These are phyloP conservation scores for Dicrostonyx torquatus DNA, from an alignment of 2,797 vertebrate species.

Conservation along the genomic window DNA sequence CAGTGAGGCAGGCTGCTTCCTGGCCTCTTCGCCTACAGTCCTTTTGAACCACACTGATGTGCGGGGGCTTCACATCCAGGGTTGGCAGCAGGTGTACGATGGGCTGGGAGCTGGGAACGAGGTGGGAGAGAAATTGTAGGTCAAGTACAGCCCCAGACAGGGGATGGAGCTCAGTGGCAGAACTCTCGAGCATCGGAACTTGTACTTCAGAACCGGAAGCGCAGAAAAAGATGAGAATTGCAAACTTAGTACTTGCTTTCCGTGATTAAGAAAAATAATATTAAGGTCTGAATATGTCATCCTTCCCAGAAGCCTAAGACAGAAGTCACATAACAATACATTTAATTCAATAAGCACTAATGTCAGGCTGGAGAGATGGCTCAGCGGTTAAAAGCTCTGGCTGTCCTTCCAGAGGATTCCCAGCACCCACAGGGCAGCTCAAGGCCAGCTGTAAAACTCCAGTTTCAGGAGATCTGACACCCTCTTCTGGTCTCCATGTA, in stretches of 20 bases:
- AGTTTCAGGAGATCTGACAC: neutral
- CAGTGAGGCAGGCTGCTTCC: constrained; percentile 91
- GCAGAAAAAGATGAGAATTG: neutral
- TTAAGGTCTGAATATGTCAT: neutral
- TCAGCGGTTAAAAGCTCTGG: neutral
- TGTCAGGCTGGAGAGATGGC: neutral
- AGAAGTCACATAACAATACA: neutral
- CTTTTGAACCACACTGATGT: constrained; percentile 94
- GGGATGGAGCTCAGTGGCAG: neutral
- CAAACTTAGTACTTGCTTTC: neutral
- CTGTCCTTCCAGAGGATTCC: neutral
- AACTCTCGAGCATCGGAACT: neutral
- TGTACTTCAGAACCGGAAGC: neutral
- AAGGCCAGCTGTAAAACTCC: neutral
- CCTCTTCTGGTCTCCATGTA: neutral
- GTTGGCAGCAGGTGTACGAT: constrained; percentile 91
- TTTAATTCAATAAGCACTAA: neutral
- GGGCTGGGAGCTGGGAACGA: constrained; percentile 88
- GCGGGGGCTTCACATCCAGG: constrained; percentile 89
- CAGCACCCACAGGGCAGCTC: neutral
- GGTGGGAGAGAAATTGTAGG: constrained; percentile 20
- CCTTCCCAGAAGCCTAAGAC: neutral
- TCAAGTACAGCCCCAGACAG: neutral
- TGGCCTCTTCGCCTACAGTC: constrained; percentile 90
- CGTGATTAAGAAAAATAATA: neutral